Conservation (phyloP, 2,797 vertebrate species). For the Eutrigla gurnardus region DNA sequence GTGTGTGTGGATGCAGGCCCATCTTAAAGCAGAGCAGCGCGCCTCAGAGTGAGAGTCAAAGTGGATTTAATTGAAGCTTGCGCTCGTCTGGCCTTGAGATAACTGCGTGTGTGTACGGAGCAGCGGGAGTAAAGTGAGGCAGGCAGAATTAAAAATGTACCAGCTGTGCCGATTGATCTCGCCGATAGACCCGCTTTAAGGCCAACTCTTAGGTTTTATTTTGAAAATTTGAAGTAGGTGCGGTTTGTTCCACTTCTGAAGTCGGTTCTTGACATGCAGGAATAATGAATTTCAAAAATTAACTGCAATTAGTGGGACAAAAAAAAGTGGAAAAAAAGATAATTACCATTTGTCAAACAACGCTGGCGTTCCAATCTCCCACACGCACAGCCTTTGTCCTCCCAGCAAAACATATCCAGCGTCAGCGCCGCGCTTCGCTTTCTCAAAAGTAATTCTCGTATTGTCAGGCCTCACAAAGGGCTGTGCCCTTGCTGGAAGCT, state of each 20-base stretch:
- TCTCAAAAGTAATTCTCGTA: constrained; percentile 73
- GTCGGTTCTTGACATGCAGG: constrained; percentile 59
- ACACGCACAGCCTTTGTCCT: constrained; percentile 72
- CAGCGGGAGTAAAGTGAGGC: constrained; percentile 49
- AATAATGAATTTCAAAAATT: constrained; percentile 74
- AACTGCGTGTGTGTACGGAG: constrained; percentile 53
- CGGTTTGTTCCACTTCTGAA: constrained; percentile 43
- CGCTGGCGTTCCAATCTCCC: constrained; percentile 70
- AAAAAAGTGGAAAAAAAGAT: constrained; percentile 63
- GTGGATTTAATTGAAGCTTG: constrained; percentile 67
- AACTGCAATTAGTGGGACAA: constrained; percentile 78
- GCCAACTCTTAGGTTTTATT: constrained; percentile 48
- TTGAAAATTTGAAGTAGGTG: constrained; percentile 26
- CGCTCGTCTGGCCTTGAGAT: constrained; percentile 71
- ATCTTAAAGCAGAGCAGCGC: constrained; percentile 46
- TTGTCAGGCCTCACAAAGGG: constrained; percentile 74
- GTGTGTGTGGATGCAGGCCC: constrained; percentile 21
- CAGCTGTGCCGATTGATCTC: constrained; percentile 68
- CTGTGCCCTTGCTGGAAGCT: constrained; percentile 70
- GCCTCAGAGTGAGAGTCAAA: constrained; percentile 51
- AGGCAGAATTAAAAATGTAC: constrained; percentile 56
- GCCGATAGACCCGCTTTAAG: constrained; percentile 26
- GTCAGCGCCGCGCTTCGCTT: constrained; percentile 59
- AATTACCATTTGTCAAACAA: constrained; percentile 81
- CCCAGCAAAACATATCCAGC: constrained; percentile 75